A percentile compares a stretch with the other conserved stretches of the same genome.
Evolutionary conservation across 2,113 vertebrate genomes (phyloP).

Genomic region (Odobenus rosmarus): DNA sequence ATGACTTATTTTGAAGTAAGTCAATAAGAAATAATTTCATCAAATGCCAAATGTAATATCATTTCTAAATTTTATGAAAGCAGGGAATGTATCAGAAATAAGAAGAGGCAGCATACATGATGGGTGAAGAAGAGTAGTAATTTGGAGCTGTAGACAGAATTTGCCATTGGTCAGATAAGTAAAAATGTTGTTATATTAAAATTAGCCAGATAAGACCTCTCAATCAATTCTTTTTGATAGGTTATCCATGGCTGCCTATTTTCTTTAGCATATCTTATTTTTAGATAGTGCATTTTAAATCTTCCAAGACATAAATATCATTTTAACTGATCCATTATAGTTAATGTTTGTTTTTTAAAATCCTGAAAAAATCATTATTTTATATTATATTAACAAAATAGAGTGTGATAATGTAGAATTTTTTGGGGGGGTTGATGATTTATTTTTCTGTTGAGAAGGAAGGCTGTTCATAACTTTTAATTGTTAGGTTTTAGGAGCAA

Average conservation of each 20-base stretch:
- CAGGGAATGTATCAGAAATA: neutral
- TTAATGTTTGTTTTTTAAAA: constrained; percentile 7
- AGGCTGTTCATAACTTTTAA: neutral
- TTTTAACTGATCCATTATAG: neutral
- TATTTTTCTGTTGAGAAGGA: constrained; percentile 45
- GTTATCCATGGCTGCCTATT: neutral
- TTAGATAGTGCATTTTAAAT: constrained; percentile 43
- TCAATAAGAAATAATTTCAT: neutral
- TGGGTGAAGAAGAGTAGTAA: neutral
- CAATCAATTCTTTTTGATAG: neutral
- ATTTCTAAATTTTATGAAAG: neutral
- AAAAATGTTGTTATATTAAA: neutral
- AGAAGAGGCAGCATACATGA: neutral
- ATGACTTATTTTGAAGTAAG: neutral
- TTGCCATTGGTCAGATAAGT: neutral
- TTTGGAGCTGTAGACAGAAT: neutral
- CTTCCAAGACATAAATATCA: neutral
- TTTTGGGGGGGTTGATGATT: neutral
- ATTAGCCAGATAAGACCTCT: neutral
- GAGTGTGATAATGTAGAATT: neutral
- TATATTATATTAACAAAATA: constrained; percentile 5
- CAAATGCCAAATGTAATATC: neutral
- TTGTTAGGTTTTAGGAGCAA: constrained; percentile 39
- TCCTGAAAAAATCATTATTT: neutral
- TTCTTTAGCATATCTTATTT: neutral